Conservation (phyloP, 2,113 vertebrate genomes). For the Myodes glareolus region DNA sequence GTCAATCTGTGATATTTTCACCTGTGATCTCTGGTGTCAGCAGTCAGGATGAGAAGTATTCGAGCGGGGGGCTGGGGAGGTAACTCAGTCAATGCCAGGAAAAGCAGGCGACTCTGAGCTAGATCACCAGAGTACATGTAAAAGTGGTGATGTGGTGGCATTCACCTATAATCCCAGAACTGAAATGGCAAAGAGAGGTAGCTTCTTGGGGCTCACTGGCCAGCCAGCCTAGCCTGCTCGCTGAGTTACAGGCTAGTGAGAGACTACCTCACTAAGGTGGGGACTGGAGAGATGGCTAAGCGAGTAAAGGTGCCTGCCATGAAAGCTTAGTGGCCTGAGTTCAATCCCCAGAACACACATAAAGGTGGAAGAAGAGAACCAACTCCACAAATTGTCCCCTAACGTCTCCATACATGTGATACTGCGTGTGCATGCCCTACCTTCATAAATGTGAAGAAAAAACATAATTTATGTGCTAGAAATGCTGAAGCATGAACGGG, state of each 20-base stretch:
- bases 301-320: neutral
- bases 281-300: neutral
- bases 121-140: neutral
- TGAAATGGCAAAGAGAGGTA: neutral
- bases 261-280: neutral
- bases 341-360: neutral
- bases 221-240: neutral
- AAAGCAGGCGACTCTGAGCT: neutral
- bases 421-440: too few relatives aligned
- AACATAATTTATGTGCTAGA: too few relatives aligned
- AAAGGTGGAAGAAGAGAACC: neutral
- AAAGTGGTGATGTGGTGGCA: neutral
- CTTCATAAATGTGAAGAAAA: too few relatives aligned
- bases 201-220: neutral
- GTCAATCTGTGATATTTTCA: neutral
- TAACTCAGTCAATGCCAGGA: neutral
- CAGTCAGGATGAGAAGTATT: neutral
- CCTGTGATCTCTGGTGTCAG: conserved; percentile 11
- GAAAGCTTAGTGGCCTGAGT: neutral
- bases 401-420: too few relatives aligned
- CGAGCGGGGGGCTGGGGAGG: neutral
- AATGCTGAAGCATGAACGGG: too few relatives aligned
- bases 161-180: neutral
- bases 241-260: too few relatives aligned
- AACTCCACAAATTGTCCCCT: neutral